These are phyloP conservation scores for Cryptus armator DNA, from an alignment of 2,888 invertebrate genomes.

Conservation along the genomic window DNA sequence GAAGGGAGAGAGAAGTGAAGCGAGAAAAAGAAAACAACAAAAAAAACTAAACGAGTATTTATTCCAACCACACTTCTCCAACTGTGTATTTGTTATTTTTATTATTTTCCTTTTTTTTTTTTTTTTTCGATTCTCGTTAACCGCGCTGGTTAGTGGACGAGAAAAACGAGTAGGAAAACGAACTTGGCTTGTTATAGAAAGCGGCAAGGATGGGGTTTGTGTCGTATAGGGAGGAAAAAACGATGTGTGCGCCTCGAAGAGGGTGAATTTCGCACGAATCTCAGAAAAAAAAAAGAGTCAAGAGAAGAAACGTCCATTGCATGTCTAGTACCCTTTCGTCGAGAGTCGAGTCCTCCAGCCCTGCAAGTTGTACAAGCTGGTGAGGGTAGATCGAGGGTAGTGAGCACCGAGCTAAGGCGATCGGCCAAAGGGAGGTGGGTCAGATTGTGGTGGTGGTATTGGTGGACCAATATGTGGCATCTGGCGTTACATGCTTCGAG, in stretches of 20 bases:
- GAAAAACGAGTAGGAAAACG: background rate
- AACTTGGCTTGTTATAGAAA: slow-evolving; percentile 35
- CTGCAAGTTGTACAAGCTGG: background rate
- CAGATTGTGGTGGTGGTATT: slow-evolving; percentile 70
- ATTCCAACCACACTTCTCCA: slow-evolving; percentile 28
- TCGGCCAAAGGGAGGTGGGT: slow-evolving; percentile 49
- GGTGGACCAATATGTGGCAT: slow-evolving; percentile 83
- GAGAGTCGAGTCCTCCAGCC: background rate
- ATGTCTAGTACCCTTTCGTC: slow-evolving; percentile 17
- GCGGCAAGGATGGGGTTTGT: background rate
- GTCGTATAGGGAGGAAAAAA: background rate
- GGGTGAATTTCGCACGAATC: slow-evolving; percentile 30
- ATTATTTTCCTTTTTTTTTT: too few species aligned
- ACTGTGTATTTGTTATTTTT: background rate
- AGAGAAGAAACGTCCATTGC: slow-evolving; percentile 32
- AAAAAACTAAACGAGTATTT: slow-evolving; percentile 43
- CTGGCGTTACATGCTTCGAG: slow-evolving; percentile 84
- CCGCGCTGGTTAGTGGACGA: background rate
- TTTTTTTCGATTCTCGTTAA: slow-evolving; percentile 15
- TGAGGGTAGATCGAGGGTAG: slow-evolving; percentile 26
- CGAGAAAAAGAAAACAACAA: slow-evolving; percentile 36
- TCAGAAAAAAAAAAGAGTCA: background rate
- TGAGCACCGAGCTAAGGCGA: slow-evolving; percentile 38
- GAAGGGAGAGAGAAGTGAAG: slow-evolving; percentile 30
- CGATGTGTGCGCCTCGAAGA: slow-evolving; percentile 8